These are phyloP conservation scores for Hucho hucho DNA, from an alignment of 2,113 vertebrate genomes.

Conservation along the genomic window DNA sequence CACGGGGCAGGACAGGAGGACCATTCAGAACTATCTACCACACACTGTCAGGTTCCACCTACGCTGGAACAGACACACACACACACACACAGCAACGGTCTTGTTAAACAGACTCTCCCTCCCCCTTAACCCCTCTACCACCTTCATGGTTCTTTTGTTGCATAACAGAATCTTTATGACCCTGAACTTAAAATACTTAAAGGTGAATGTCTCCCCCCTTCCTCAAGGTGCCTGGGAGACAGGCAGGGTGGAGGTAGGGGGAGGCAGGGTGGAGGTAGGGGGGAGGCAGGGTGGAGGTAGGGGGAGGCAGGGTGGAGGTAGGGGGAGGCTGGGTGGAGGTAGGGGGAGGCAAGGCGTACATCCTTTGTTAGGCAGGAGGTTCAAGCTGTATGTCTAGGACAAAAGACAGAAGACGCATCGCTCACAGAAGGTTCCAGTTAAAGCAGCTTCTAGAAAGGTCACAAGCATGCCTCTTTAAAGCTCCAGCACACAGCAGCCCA, in stretches of 20 bases:
- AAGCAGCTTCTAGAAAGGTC: slow-evolving; percentile 22
- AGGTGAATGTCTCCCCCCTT: not conserved
- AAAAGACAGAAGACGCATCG: slow-evolving; percentile 5
- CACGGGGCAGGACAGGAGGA: slow-evolving; percentile 31
- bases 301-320: not conserved
- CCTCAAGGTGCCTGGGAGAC: not conserved
- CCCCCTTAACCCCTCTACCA: slow-evolving; percentile 3
- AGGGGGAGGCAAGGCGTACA: slow-evolving; percentile 14
- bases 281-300: slow-evolving; percentile 6
- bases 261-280: not conserved
- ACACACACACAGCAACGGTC: not conserved
- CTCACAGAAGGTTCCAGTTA: slow-evolving; percentile 12
- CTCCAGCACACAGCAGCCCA: not conserved
- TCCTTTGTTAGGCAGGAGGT: slow-evolving; percentile 29
- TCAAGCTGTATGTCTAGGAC: slow-evolving; percentile 31
- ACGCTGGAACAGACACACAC: not conserved
- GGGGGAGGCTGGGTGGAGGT: too few relatives aligned
- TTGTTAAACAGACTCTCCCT: not conserved
- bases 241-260: not conserved
- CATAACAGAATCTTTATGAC: slow-evolving; percentile 31
- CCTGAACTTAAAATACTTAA: slow-evolving; percentile 15
- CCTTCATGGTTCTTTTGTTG: slow-evolving; percentile 17
- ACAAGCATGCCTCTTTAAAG: not conserved
- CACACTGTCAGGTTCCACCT: not conserved
- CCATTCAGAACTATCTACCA: slow-evolving; percentile 18